Base-by-base conservation (phyloP, 2,797 vertebrate species). In the Pipistrellus pipistrellus region DNA sequence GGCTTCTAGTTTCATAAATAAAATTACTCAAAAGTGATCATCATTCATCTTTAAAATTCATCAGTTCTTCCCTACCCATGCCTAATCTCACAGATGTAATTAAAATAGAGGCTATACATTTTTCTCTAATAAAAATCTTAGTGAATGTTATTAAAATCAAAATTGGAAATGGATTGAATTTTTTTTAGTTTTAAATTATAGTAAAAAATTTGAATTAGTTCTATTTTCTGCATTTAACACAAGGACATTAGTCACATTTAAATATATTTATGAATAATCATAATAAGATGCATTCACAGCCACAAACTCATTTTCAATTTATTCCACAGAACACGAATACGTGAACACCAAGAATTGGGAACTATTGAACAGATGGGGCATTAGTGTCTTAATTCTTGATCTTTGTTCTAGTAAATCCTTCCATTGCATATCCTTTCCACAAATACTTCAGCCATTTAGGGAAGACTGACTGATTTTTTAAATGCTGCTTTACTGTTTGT, bases 391-490 rank as follows among this genome's bases (percentile, higher is more conserved):
- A 99, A 98, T 98, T 98, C 98, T 98, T 98, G 93, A 98, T 98
- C 98, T 98, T 98, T 97, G 62, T 98, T 94, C 97, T 94, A 97
- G 97, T 98, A 98, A 99, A 99, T 98, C 98, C 98, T 98, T 95
- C 96, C 97, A 94, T 98, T 98, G 98, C 98, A 99, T 99, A 99
- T 98, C 98, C 98, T 98, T 98, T 99, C 98, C 98, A 98, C 99
- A 99, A 98, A 99, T 98, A 98, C 96, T 97, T 98, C 97, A 96
- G 91, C 98, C 98, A 97, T 97, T 96, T 95, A 95, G 97, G 95
- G 83, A 92, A 97, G 80, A 55, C 23, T 25, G 73, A 97, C 94
- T 94, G 51, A 94, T 92, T 89, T 95, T 92, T 90, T 91, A 88
- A 87, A 95, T 73, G 90, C 76, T 94, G 91, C 62, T 96, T 66